Percentiles rank a stretch among this genome's conserved stretches.
These are phyloP conservation scores for Ommatoiulus sabulosus DNA, from an alignment of 2,888 invertebrate species.

Conservation along the genomic window DNA sequence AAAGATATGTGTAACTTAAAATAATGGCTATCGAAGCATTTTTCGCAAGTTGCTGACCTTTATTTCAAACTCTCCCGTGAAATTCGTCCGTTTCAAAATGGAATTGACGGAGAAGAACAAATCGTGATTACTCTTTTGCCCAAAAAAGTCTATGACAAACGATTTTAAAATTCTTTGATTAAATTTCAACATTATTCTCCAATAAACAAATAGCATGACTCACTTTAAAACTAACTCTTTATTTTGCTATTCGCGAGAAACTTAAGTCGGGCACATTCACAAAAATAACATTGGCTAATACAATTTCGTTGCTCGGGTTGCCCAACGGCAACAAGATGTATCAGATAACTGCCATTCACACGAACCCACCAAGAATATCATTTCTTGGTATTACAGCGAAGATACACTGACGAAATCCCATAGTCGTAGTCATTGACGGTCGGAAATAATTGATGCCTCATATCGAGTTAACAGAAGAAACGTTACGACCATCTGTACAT, in stretches of 20 bases:
- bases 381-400: too few relatives aligned
- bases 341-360: too few relatives aligned
- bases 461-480: neutral
- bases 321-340: too few relatives aligned
- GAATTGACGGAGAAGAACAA: neutral
- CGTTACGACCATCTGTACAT: slow-evolving; percentile 41
- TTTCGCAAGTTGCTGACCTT: neutral
- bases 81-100: neutral
- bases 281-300: too few relatives aligned
- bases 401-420: too few relatives aligned
- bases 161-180: neutral
- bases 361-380: too few relatives aligned
- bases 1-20: neutral
- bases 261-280: too few relatives aligned
- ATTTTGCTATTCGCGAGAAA: too few relatives aligned
- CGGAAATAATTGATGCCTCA: neutral
- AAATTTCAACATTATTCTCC: too few relatives aligned
- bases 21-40: neutral
- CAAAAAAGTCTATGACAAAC: neutral
- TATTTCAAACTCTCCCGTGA: neutral
- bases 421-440: neutral
- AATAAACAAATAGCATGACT: too few relatives aligned
- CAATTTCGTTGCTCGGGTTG: too few relatives aligned
- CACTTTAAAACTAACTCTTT: too few relatives aligned
- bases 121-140: neutral